Evolutionary conservation across 2,113 vertebrate genomes (phyloP).

Genomic region (Dendropsophus ebraccatus): DNA sequence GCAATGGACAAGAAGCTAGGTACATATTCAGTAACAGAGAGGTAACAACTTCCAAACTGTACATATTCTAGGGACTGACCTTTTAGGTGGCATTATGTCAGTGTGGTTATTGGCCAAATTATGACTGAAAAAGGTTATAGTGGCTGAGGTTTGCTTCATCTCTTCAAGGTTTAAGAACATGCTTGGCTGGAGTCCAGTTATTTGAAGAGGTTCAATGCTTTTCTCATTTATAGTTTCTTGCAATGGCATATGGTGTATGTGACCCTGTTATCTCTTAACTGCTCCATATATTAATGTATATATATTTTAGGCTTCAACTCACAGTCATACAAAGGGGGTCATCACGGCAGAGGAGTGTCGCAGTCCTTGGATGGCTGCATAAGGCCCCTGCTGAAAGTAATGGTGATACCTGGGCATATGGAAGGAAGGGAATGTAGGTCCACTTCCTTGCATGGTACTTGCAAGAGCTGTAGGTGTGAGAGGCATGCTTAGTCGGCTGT

Average conservation of each 20-base stretch:
- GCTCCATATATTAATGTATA: not conserved
- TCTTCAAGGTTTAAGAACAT: constrained; percentile 1
- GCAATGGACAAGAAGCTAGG: constrained; percentile 8
- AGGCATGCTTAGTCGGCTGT: constrained; percentile 91
- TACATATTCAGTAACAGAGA: not conserved
- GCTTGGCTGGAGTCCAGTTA: constrained; percentile 13
- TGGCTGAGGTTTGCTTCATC: not conserved
- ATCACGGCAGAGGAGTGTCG: constrained; percentile 97
- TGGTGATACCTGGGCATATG: constrained; percentile 99
- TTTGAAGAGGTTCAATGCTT: constrained; percentile 14
- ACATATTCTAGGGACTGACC: not conserved
- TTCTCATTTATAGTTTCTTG: not conserved
- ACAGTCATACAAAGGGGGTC: constrained; percentile 96
- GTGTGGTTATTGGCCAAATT: not conserved
- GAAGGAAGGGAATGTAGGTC: constrained; percentile 94
- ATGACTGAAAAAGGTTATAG: not conserved
- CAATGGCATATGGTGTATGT: constrained; percentile 11
- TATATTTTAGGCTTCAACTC: not conserved
- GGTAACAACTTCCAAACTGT: not conserved
- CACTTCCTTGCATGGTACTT: constrained; percentile 89
- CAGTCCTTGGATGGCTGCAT: constrained; percentile 97
- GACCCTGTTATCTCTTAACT: not conserved
- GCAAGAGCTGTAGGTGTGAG: constrained; percentile 88
- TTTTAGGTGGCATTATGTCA: not conserved
- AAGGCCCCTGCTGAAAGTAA: constrained; percentile 98